These are phyloP conservation scores for Bellardia bayeri DNA, from an alignment of 2,888 invertebrate species.

Conservation along the genomic window DNA sequence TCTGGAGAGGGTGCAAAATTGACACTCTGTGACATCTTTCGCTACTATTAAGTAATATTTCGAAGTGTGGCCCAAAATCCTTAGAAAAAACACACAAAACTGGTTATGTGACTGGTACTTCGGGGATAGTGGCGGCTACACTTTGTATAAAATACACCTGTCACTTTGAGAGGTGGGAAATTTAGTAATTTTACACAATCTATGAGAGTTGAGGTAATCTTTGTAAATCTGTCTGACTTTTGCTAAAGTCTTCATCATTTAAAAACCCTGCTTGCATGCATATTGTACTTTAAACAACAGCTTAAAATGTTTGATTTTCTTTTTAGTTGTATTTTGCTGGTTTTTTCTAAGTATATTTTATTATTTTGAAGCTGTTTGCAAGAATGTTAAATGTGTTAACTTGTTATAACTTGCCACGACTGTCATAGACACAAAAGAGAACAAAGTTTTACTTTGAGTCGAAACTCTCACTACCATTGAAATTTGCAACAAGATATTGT, in stretches of 20 bases:
- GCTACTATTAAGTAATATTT: no score
- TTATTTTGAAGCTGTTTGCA: slow-evolving; percentile 28
- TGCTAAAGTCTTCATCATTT: neutral
- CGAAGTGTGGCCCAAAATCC: no score
- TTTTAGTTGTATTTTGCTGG: slow-evolving; percentile 17
- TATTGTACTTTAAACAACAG: slow-evolving; percentile 45
- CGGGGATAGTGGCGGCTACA: no score
- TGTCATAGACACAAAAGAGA: slow-evolving; percentile 23
- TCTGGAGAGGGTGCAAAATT: no score
- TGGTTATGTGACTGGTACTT: no score
- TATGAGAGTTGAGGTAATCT: neutral
- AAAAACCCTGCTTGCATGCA: neutral
- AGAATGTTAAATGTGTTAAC: slow-evolving; percentile 69
- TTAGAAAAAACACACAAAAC: no score
- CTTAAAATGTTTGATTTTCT: slow-evolving; percentile 62
- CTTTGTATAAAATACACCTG: no score
- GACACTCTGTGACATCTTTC: no score
- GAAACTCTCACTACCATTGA: slow-evolving; percentile 17
- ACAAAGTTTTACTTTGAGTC: slow-evolving; percentile 35
- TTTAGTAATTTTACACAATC: no score
- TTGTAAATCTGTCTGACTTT: slow-evolving; percentile 36
- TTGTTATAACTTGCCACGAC: slow-evolving; percentile 58
- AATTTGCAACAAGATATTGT: slow-evolving; percentile 3
- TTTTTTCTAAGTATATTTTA: neutral
- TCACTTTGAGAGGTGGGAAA: no score